Evolutionary conservation across 2,113 vertebrate species (phyloP).

Genomic region (Apodemus speciosus): DNA sequence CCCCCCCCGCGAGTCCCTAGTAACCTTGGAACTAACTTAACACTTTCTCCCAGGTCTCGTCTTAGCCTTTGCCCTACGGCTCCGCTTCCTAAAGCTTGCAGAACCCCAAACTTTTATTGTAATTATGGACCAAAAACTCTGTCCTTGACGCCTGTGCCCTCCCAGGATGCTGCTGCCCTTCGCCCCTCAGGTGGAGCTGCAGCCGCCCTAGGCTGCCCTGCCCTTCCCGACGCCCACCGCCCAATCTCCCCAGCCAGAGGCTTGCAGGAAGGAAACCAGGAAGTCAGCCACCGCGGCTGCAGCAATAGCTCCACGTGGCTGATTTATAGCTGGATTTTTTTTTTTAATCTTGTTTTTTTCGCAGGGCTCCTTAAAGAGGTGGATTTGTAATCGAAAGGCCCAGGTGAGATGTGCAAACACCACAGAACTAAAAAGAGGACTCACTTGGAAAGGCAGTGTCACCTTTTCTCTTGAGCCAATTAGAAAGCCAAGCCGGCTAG

Average conservation of each 20-base stretch:
- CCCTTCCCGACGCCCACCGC: neutral
- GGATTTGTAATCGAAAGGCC: slow-evolving; percentile 62
- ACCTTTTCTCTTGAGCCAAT: neutral
- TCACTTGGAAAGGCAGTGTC: neutral
- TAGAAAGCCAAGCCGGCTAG: neutral
- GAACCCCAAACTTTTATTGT: slow-evolving; percentile 68
- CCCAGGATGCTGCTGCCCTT: neutral
- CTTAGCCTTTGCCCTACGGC: slow-evolving; percentile 32
- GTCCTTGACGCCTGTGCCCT: neutral
- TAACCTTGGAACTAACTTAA: slow-evolving; percentile 47
- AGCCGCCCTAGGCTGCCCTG: neutral
- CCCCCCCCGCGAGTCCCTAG: neutral
- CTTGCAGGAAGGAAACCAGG: slow-evolving; percentile 77
- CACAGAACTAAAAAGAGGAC: neutral
- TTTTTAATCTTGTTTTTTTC: slow-evolving; percentile 37
- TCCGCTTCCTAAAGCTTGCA: slow-evolving; percentile 5
- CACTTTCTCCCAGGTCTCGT: neutral
- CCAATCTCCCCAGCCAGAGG: slow-evolving; percentile 11
- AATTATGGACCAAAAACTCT: neutral
- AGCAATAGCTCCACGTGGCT: slow-evolving; percentile 83
- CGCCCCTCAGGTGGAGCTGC: neutral
- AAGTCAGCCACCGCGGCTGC: slow-evolving; percentile 72
- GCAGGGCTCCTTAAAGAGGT: slow-evolving; percentile 51
- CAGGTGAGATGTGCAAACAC: slow-evolving; percentile 53
- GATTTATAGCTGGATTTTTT: slow-evolving; percentile 69